These are phyloP conservation scores for Antigone vipio DNA, from an alignment of 2,113 vertebrate genomes.

Conservation along the genomic window DNA sequence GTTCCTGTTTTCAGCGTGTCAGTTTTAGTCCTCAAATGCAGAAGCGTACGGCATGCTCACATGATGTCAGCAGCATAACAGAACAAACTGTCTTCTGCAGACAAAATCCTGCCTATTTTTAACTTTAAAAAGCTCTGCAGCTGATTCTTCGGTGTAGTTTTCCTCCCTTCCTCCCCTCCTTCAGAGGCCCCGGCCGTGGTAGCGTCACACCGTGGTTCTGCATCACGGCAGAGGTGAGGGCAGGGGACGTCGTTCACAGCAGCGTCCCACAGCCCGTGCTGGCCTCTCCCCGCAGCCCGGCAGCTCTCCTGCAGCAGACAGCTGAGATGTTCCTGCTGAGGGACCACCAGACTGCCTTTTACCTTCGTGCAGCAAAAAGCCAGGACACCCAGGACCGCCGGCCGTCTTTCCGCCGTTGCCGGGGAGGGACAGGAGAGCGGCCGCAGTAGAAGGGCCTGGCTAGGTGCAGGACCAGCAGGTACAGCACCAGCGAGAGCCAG, in stretches of 20 bases:
- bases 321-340: neutral
- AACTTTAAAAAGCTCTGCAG: conserved; percentile 2
- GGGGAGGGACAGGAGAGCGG: too few relatives aligned
- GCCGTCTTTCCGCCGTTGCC: neutral
- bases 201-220: neutral
- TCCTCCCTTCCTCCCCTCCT: neutral
- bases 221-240: rapidly evolving
- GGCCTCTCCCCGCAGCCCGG: neutral
- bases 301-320: neutral
- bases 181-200: neutral
- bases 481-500: neutral
- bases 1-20: neutral
- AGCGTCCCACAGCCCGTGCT: neutral
- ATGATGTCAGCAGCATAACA: neutral
- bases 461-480: neutral
- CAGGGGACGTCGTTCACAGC: neutral
- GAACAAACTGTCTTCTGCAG: conserved; percentile 29
- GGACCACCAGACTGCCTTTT: neutral
- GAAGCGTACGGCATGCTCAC: neutral
- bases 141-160: neutral
- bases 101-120: conserved; percentile 31
- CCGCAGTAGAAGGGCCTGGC: rapidly evolving
- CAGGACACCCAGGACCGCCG: neutral
- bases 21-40: neutral
- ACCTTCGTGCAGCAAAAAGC: neutral